A percentile compares a stretch with the other conserved stretches of the same genome.
Conservation (phyloP, 2,888 invertebrate species). For the Harpalus rubripes region DNA sequence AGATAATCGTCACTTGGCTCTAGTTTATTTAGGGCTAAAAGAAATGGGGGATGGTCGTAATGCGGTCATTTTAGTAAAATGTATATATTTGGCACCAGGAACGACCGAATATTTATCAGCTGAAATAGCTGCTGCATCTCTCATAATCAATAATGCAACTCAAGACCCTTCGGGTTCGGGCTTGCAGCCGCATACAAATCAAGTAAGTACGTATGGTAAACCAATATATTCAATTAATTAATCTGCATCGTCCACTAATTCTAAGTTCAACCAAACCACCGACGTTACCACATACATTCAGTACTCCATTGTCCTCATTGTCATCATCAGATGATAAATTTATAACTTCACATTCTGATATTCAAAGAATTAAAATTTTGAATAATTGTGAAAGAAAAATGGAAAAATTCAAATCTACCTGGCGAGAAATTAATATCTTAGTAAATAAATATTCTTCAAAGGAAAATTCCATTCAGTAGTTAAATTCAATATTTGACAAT, state of each 20-base stretch:
- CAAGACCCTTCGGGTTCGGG: background rate
- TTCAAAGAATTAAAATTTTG: background rate
- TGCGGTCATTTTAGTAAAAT: background rate
- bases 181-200: background rate
- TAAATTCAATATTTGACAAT: background rate
- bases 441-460: constrained; percentile 1
- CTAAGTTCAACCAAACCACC: background rate
- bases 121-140: background rate
- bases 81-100: background rate
- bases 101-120: background rate
- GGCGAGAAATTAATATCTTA: background rate
- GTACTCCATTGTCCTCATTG: no score
- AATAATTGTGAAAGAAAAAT: background rate
- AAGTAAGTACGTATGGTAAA: background rate
- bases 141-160: background rate
- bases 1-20: background rate
- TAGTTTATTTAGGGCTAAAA: background rate
- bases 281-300: background rate
- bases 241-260: background rate
- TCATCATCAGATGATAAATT: background rate
- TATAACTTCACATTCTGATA: constrained; percentile 8
- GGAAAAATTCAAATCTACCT: constrained; percentile 4
- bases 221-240: background rate
- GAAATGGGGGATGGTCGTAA: background rate
- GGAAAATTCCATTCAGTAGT: background rate